Evolutionary conservation across 2,113 vertebrate genomes (phyloP).

Genomic region (Poeciliopsis turrubarensis): DNA sequence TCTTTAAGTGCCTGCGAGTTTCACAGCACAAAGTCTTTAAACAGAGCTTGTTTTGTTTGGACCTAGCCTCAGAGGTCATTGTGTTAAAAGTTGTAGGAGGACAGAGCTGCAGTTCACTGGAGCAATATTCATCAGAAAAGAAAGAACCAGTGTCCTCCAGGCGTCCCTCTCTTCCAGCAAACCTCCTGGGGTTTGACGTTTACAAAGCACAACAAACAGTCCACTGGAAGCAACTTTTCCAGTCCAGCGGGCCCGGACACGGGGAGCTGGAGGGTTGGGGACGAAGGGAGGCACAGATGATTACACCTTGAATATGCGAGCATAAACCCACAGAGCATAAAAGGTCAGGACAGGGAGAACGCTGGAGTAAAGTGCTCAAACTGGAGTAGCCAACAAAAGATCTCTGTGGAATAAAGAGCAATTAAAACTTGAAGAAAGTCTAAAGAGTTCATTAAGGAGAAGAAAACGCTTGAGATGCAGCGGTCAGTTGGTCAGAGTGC

Average conservation of each 20-base stretch:
- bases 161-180: constrained; percentile 25
- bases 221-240: constrained; percentile 73
- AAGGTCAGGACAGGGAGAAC: constrained; percentile 49
- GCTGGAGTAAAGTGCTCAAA: neutral
- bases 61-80: constrained; percentile 28
- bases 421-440: neutral
- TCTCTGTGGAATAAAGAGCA: neutral
- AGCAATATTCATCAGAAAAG: constrained; percentile 35
- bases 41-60: constrained; percentile 14
- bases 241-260: constrained; percentile 64
- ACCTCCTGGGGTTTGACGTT: constrained; percentile 55
- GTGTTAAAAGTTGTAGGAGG: constrained; percentile 51
- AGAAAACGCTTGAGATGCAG: too few relatives aligned
- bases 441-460: too few relatives aligned
- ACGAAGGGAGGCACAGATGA: constrained; percentile 54
- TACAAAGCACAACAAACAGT: constrained; percentile 67
- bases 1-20: too few relatives aligned
- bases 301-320: constrained; percentile 74
- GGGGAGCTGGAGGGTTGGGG: constrained; percentile 41
- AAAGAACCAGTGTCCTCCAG: constrained; percentile 44
- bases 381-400: too few relatives aligned
- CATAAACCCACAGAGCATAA: constrained; percentile 58
- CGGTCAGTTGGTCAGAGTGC: too few relatives aligned
- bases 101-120: constrained; percentile 18
- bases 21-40: neutral